phyloP scores from a whole-genome alignment of 2,888 invertebrate species.

The Incurvaria masculella region DNA sequence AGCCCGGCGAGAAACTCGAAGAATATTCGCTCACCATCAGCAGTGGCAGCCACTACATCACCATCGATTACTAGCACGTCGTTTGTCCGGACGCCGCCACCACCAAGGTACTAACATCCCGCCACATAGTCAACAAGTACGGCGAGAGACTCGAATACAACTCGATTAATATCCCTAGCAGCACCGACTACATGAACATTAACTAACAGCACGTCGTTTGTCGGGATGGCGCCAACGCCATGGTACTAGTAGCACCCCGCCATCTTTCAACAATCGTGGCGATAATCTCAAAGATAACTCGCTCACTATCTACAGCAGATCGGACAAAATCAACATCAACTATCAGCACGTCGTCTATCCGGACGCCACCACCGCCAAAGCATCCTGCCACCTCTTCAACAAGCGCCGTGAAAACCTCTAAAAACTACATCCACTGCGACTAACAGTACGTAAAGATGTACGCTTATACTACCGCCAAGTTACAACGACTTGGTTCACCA shows the following conservation, averaged over 20 bases:
- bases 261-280: constrained; percentile 79
- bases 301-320: constrained; percentile 95
- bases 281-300: constrained; percentile 87
- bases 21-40: constrained; percentile 96
- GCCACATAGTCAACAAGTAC: constrained; percentile 75
- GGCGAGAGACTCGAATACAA: constrained; percentile 85
- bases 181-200: constrained; percentile 98
- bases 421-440: too few relatives aligned
- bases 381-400: constrained; percentile 68
- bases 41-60: constrained; percentile 98
- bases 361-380: too few relatives aligned
- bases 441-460: too few relatives aligned
- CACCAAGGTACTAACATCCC: too few relatives aligned
- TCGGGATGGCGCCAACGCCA: constrained; percentile 88
- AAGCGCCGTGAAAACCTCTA: constrained; percentile 84
- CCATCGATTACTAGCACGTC: constrained; percentile 96
- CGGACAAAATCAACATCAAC: constrained; percentile 98
- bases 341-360: constrained; percentile 97
- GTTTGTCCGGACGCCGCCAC: constrained; percentile 91
- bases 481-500: too few relatives aligned
- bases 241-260: too few relatives aligned
- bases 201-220: constrained; percentile 97
- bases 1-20: constrained; percentile 81
- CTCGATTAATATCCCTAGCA: constrained; percentile 95
- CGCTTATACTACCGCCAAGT: too few relatives aligned